Evolutionary conservation across 2,888 invertebrate species (phyloP), one percentile per base, ranked within the genome.

Genomic region (Enoplolaimus lenunculus): DNA sequence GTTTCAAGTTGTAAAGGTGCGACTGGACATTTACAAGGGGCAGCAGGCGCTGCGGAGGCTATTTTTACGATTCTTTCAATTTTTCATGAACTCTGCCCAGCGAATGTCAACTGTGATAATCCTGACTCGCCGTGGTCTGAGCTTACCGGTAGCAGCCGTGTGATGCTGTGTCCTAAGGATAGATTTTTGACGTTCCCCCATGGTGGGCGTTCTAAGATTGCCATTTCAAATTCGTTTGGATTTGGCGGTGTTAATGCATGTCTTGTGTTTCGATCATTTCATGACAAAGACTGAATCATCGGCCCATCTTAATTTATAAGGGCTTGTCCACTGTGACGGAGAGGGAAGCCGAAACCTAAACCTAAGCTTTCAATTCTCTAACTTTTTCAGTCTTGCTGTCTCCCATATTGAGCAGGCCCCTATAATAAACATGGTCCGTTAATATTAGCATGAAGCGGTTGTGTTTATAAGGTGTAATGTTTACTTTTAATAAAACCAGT

Each of bases 191-290:
- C n/a, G n/a, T n/a, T n/a, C n/a, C n/a, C n/a, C 16, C 16, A 57
- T 57, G 57, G 57, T 21, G 30, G 2, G 28, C 1, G 68, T 2
- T 73, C 75, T 69, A 74, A 82, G 78, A 84, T 93, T 76, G 93
- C 92, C 26, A 81, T 98, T 68, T 93, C 92, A 81, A 98, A 98
- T 84, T 93, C 97, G 0, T 97, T 98, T 85, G 98, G 97, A 2
- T 98, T 98, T 85, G 97, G 98, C 70, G 97, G 97, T 62, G 97
- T 95, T 1, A 98, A 98, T 86, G 93, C 93, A 31, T 88, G 89
- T 71, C 83, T 93, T 60, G 90, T 91, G 82, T 82, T 88, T 73
- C 83, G 68, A 1, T 34, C 75, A 35, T 67, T 60, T 16, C 1
- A 59, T 60, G 45, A n/a, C 45, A 57, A 30, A n/a, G n/a, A n/a